Evolutionary conservation across 2,113 vertebrate species (phyloP), one percentile per base, ranked within the genome.

Genomic region (Arvicanthis niloticus): DNA sequence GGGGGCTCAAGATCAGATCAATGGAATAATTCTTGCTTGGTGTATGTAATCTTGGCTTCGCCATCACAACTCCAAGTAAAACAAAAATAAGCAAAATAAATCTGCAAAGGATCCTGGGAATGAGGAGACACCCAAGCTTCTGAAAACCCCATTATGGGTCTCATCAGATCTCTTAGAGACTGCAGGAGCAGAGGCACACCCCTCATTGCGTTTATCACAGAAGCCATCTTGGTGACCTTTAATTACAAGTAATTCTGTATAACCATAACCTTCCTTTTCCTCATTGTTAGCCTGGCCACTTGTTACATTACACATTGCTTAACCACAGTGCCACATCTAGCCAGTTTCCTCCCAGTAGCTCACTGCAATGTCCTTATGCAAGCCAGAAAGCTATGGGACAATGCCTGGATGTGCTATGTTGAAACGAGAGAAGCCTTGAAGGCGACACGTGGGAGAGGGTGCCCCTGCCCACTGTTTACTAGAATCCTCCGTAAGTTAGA

Each of bases 131-230:
- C 65, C 12, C n/a, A 45, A 13, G 31, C 84, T 26, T 34, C 40
- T 87, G 31, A 37, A 11, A 34, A 24, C 45, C 3, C 6, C 85
- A 26, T 3, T 37, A 56, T 19, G 53, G 22, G 24, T 56, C 67
- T 88, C 3, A 56, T 4, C 19, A 80, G 56, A 26, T 15, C 73
- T 51, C 65, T 21, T 80, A 24, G 29, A 21, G 19, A 81, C 37
- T 24, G 19, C 34, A n/a, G 31, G 42, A 48, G 15, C 12, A 4
- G 37, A 0, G 1, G 19, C 40, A 17, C 0, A 10, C 6, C 2
- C 22, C 2, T 12, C n/a, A 81, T 58, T 37, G 34, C 8, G 42
- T 26, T 40, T 15, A 26, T 2, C 7, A 17, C 21, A 22, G 31
- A 87, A 15, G 26, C 15, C 58, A 34, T 53, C 34, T 60, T 31